Evolutionary conservation across 2,888 invertebrate genomes (phyloP).

Genomic region (Eristalis intricaria): DNA sequence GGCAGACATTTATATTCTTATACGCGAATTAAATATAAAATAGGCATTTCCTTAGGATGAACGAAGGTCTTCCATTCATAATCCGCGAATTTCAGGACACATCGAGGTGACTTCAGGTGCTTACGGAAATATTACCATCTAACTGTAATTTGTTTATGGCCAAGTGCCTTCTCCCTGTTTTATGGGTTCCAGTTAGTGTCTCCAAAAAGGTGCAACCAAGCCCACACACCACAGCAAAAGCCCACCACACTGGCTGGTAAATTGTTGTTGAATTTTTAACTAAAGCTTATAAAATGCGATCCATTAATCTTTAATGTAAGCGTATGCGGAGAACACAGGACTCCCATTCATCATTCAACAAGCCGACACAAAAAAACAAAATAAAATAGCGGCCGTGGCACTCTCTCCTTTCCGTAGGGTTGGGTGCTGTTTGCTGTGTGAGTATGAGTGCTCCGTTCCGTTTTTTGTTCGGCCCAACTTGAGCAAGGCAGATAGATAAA

Average conservation of each 20-base stretch:
- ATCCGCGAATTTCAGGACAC: slow-evolving; percentile 27
- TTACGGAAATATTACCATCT: slow-evolving; percentile 34
- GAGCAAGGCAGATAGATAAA: slow-evolving; percentile 26
- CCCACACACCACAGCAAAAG: not conserved
- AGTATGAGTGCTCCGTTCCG: slow-evolving; percentile 1
- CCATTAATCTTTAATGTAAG: slow-evolving; percentile 68
- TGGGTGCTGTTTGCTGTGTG: not conserved
- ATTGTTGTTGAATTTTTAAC: slow-evolving; percentile 53
- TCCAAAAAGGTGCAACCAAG: slow-evolving; percentile 31
- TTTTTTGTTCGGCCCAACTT: not conserved
- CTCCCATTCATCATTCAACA: slow-evolving; percentile 61
- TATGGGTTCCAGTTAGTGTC: slow-evolving; percentile 9
- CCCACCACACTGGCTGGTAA: slow-evolving; percentile 1
- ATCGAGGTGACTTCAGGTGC: slow-evolving; percentile 26
- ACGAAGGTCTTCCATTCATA: slow-evolving; percentile 28
- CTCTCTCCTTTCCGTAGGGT: not conserved
- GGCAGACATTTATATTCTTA: slow-evolving; percentile 32
- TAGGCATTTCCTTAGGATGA: slow-evolving; percentile 28
- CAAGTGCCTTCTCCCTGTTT: slow-evolving; percentile 29
- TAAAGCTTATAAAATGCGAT: slow-evolving; percentile 58
- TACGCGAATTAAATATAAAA: slow-evolving; percentile 47
- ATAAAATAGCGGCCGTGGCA: slow-evolving; percentile 8
- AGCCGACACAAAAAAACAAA: slow-evolving; percentile 24
- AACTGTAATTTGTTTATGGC: slow-evolving; percentile 46
- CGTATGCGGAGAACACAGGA: slow-evolving; percentile 57